Percentiles rank a stretch among this genome's conserved stretches.
Evolutionary conservation across 2,888 invertebrate species (phyloP).

Genomic region (Caenorhabditis imperialis): DNA sequence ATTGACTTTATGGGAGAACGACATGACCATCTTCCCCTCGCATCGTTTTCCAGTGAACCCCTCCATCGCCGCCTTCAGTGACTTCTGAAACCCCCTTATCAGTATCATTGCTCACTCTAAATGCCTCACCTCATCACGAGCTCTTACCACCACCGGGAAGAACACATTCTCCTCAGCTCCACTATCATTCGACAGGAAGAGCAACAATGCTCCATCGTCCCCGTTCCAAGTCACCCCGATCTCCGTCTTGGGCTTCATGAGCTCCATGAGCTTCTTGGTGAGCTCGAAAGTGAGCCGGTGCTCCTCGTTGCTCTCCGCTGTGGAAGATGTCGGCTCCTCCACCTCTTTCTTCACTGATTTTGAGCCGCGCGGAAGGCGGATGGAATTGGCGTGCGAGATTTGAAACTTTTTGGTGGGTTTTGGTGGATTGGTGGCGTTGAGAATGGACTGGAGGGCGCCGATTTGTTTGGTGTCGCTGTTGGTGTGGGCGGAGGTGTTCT

Average conservation of each 20-base stretch:
- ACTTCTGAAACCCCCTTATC: conserved; percentile 28
- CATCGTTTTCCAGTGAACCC: conserved; percentile 34
- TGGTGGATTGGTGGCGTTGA: too few species aligned
- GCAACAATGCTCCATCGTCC: conserved; percentile 10
- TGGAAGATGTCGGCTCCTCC: background rate
- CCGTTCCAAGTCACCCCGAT: conserved; percentile 22
- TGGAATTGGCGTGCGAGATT: too few species aligned
- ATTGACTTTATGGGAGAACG: conserved; percentile 26
- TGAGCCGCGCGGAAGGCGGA: too few species aligned
- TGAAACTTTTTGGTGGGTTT: conserved; percentile 1
- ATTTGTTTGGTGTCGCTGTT: too few species aligned
- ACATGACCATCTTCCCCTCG: conserved; percentile 12
- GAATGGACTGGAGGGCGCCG: too few species aligned
- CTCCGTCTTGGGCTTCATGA: conserved; percentile 24
- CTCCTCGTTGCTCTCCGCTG: conserved; percentile 3
- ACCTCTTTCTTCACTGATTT: conserved; percentile 16
- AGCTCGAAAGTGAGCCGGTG: conserved; percentile 11
- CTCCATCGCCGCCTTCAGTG: conserved; percentile 16
- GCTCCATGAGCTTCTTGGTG: conserved; percentile 16
- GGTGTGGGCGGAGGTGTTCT: background rate
- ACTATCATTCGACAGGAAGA: conserved; percentile 25
- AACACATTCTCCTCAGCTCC: conserved; percentile 35
- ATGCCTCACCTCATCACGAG: conserved; percentile 21
- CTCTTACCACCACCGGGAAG: conserved; percentile 21
- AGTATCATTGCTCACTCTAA: too few species aligned